Conservation (phyloP, 2,888 invertebrate genomes). For the Lepas anatifera region DNA sequence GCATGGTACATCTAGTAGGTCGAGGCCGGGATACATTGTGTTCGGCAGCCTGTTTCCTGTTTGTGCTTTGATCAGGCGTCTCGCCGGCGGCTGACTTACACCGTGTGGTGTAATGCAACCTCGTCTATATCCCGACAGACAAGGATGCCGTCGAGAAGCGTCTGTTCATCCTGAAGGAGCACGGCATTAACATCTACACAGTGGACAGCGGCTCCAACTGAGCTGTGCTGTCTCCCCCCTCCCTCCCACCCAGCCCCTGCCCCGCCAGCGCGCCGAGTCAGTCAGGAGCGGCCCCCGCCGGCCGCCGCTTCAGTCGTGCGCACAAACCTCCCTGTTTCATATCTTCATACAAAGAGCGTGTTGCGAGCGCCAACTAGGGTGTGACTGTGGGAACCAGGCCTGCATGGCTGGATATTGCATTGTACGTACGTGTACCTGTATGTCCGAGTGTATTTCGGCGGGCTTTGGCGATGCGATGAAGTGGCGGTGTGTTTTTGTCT, state of each 20-base stretch:
- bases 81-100: background rate
- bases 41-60: too few species aligned
- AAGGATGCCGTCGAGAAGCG: constrained; percentile 95
- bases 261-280: too few species aligned
- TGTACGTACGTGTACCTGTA: too few species aligned
- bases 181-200: constrained; percentile 41
- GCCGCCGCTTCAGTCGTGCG: background rate
- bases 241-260: too few species aligned
- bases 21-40: too few species aligned
- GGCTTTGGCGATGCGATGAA: too few species aligned
- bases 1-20: too few species aligned
- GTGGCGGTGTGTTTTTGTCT: too few species aligned
- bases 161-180: constrained; percentile 66
- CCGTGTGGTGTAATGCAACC: background rate
- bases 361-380: background rate
- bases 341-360: background rate
- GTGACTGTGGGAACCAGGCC: too few species aligned
- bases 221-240: background rate
- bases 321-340: background rate
- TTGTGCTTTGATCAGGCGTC: background rate
- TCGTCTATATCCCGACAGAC: constrained; percentile 47
- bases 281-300: background rate
- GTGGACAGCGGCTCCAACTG: constrained; percentile 2
- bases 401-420: too few species aligned
- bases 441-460: too few species aligned